Evolutionary conservation across 30 jellyfish, hydroid and myxozoan genomes (phyloP), one percentile per base, ranked within the genome.

Genomic region (Catostylus mosaicus): DNA sequence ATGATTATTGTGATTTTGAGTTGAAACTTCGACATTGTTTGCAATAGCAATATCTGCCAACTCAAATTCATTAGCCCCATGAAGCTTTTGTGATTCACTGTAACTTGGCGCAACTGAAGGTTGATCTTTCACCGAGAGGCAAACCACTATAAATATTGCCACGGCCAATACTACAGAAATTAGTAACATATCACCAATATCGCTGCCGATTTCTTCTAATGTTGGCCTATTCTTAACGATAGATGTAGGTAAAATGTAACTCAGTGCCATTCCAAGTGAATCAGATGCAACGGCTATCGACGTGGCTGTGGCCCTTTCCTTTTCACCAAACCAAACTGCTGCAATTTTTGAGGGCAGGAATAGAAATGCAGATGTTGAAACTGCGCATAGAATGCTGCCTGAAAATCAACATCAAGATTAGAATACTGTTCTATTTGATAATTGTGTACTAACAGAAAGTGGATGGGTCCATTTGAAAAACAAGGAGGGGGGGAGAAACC

Each of bases 291-390:
- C 66, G 5, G 97, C 95, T 30, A 93, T 77, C 14, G 97, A 67
- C 3, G 96, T 93, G 0, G 98, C 93, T 0, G 75, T 82, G 3
- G 97, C 98, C 19, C 85, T 31, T 57, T 93, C 98, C 11, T 82
- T 65, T 62, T 65, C 85, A 27, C 94, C 92, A 68, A 93, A 93
- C 98, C 98, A 93, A 33, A 89, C 83, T 16, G 93, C 89, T 4
- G 97, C 98, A 14, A 93, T 59, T 67, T 81, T 82, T 29, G 97
- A 74, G 0, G 98, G 98, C 69, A 86, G 82, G 67, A 87, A 86
- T 37, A 91, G 75, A 51, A 80, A 86, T 30, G 96, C 93, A 27
- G 97, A 79, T 14, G 89, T 84, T 22, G 98, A 70, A 40, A 77
- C 57, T 20, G 96, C 97, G 33, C 82, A 56, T 12, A 75, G 37